Evolutionary conservation across 2,797 vertebrate species (phyloP).

Genomic region (Crocodylus rhombifer): DNA sequence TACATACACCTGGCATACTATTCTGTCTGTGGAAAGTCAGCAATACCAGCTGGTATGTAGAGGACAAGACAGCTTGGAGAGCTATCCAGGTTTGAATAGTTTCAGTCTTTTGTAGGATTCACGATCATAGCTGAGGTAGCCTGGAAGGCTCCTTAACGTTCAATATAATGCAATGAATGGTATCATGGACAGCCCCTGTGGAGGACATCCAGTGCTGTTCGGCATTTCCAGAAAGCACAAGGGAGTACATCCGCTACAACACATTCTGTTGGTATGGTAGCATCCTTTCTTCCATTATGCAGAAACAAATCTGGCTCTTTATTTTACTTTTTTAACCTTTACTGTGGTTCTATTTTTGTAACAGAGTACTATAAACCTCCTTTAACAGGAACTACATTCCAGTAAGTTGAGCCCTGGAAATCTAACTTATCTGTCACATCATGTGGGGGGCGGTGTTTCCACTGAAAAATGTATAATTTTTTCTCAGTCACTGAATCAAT

Average conservation of each 20-base stretch:
- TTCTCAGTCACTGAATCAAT: not conserved
- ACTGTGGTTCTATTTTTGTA: not conserved
- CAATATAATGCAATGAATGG: not conserved
- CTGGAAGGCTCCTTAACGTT: not conserved
- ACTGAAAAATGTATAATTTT: not conserved
- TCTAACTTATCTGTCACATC: constrained; percentile 31
- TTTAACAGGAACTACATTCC: constrained; percentile 40
- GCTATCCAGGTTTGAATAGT: no score
- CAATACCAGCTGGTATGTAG: not conserved
- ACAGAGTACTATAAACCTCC: constrained; percentile 29
- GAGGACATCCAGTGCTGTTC: not conserved
- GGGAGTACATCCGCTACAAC: not conserved
- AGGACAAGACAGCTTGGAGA: no score
- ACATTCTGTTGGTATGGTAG: not conserved
- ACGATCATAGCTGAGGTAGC: not conserved
- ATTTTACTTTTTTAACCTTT: not conserved
- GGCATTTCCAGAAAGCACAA: not conserved
- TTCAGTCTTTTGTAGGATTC: no score
- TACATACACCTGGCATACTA: not conserved
- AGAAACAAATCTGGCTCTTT: not conserved
- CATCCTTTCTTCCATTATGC: not conserved
- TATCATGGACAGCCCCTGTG: accelerated
- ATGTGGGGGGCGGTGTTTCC: not conserved
- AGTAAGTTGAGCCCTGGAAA: constrained; percentile 34
- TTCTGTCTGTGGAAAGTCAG: not conserved